Evolutionary conservation across 1,140 invertebrate genomes (phyloP), one percentile per base, ranked within the genome.

Genomic region (Caenorhabditis briggsae): DNA sequence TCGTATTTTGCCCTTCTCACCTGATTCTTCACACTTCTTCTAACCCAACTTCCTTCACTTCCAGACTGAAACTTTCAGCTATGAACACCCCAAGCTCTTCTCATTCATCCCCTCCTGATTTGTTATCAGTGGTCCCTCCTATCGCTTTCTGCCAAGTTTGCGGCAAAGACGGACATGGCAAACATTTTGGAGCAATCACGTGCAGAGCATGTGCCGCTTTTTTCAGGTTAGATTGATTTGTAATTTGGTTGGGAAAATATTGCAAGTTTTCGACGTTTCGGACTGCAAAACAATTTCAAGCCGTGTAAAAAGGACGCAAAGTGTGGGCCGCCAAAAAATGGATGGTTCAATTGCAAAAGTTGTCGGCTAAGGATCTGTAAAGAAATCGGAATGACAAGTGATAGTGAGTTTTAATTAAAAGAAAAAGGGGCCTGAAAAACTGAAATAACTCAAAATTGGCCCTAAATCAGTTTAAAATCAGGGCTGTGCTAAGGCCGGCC

Each of bases 291-390:
- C 14, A 61, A 61, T 12, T 61, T 61, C 59, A 61, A 61, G 14
- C 20, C 59, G 12, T 61, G 59, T 14, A 61, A 61, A 11, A 61
- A 61, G 12, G 25, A 25, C 2, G 23, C 9, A 11, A 61, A 61
- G n/a, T 61, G 59, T 33, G 14, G 23, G 2, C 6, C 23, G 5
- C 23, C 59, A 25, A 61, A 9, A 9, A 61, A 25, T 33, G 59
- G 59, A 61, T 61, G 59, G 59, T 61, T 61, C n/a, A 58, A 20
- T 58, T 61, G 59, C 25, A 61, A 61, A 61, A 18, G n/a, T 11
- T 61, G 59, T 25, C 59, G 59, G 25, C 2, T 61, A 2, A 8
- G n/a, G 25, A 61, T 2, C 2, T 61, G 59, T 61, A 25, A 25
- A 25, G 59, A 61, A 12, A 25, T 61, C 25, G 59, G 59, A 61